Conservation (phyloP, 2,888 invertebrate species). For the Isotomurus palustris region DNA sequence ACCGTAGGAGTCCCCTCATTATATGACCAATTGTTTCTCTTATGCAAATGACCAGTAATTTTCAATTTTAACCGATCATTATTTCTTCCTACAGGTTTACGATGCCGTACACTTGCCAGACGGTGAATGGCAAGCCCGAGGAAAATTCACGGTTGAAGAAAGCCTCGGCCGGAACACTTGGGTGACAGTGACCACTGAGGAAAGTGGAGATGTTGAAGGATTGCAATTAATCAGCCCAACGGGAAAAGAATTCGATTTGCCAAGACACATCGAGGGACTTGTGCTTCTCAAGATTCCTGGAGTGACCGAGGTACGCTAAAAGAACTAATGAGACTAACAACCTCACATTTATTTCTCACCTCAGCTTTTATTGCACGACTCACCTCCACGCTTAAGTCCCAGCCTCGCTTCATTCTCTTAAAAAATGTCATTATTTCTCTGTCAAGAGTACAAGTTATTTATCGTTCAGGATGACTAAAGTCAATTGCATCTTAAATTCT, state of each 20-base stretch:
- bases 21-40: too few relatives aligned
- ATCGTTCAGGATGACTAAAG: too few relatives aligned
- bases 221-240: conserved; percentile 46
- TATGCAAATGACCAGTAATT: too few relatives aligned
- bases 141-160: conserved; percentile 46
- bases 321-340: neutral
- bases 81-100: conserved; percentile 35
- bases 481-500: neutral
- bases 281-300: conserved; percentile 45
- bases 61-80: too few relatives aligned
- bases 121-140: conserved; percentile 42
- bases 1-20: too few relatives aligned
- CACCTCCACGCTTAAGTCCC: neutral
- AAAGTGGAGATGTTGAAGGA: conserved; percentile 47
- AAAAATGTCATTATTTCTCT: conserved; percentile 28
- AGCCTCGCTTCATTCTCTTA: neutral
- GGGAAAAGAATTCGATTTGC: conserved; percentile 46
- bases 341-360: neutral
- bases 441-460: too few relatives aligned
- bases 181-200: conserved; percentile 46
- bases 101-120: conserved; percentile 45
- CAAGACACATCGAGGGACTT: conserved; percentile 45
- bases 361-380: too few relatives aligned
- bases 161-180: conserved; percentile 45
- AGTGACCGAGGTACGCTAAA: conserved; percentile 44